A percentile compares a stretch with the other conserved stretches of the same genome.
Evolutionary conservation across 2,797 vertebrate genomes (phyloP).

Genomic region (Molossus alvarezi): DNA sequence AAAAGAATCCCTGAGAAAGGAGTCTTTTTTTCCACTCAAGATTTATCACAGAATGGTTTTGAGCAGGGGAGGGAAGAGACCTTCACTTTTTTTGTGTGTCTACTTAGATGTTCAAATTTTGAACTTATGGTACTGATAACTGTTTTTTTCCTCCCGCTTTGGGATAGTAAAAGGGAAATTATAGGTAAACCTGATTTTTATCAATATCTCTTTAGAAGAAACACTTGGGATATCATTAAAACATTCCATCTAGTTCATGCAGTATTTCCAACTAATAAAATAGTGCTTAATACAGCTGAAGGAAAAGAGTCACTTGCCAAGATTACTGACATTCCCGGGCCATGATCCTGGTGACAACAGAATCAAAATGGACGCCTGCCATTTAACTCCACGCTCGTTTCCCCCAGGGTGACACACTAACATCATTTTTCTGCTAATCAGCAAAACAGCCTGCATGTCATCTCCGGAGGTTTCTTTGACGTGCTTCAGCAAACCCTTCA

Average conservation of each 20-base stretch:
- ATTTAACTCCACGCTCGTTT: neutral
- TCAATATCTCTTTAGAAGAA: conserved; percentile 38
- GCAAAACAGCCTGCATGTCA: neutral
- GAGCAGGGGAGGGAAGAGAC: neutral
- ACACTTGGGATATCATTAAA: neutral
- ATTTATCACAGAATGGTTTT: conserved; percentile 3
- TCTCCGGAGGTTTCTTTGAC: neutral
- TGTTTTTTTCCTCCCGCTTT: neutral
- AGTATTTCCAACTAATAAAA: conserved; percentile 62
- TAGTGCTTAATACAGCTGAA: neutral
- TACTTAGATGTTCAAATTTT: neutral
- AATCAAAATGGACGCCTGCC: neutral
- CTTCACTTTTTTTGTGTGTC: neutral
- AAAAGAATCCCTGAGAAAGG: neutral
- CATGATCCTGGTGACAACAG: neutral
- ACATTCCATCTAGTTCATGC: neutral
- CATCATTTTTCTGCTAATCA: neutral
- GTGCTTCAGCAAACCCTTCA: neutral
- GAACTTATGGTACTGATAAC: neutral
- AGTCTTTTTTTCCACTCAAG: neutral
- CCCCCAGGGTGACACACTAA: neutral
- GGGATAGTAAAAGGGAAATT: neutral
- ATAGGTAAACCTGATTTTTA: neutral
- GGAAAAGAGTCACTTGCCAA: neutral
- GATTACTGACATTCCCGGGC: conserved; percentile 17